Conservation (phyloP, 1,140 invertebrate species). For the Protaetia brevitarsis region DNA sequence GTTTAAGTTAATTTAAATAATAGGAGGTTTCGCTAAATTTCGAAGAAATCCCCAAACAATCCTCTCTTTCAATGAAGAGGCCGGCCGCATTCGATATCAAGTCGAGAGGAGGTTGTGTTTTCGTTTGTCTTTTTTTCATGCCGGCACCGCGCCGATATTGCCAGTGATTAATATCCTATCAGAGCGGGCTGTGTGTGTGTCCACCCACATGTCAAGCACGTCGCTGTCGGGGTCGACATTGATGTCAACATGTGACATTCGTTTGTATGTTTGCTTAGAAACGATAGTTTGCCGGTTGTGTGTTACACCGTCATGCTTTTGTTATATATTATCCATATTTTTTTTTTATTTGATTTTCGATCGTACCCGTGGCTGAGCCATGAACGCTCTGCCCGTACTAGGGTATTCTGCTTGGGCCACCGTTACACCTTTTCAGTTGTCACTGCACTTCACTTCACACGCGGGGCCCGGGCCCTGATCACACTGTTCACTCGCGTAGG, state of each 20-base stretch:
- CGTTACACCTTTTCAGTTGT: conserved; percentile 42
- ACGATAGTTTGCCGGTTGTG: conserved; percentile 14
- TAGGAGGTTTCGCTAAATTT: too few species aligned
- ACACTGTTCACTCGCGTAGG: conserved; percentile 30
- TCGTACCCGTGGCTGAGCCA: conserved; percentile 65
- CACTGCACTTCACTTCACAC: conserved; percentile 39
- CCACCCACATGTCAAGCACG: conserved; percentile 20
- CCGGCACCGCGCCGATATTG: conserved; percentile 9
- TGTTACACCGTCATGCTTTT: not conserved
- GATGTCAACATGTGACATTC: conserved; percentile 11
- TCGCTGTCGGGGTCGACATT: not conserved
- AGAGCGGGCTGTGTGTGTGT: conserved; percentile 1
- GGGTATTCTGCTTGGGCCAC: conserved; percentile 59
- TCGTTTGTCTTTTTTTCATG: not conserved
- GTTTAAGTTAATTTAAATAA: too few species aligned
- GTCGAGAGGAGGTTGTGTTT: conserved; percentile 2
- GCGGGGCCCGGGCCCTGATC: conserved; percentile 31
- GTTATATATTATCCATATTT: conserved; percentile 3
- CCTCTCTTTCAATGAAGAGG: not conserved
- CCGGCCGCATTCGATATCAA: not conserved
- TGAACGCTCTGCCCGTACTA: conserved; percentile 60
- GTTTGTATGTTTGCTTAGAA: conserved; percentile 13
- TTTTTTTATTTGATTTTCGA: conserved; percentile 3
- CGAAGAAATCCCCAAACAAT: too few species aligned
- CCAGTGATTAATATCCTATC: conserved; percentile 13